Evolutionary conservation across 2,113 vertebrate genomes (phyloP), one percentile per base, ranked within the genome.

Genomic region (Galbula dea): DNA sequence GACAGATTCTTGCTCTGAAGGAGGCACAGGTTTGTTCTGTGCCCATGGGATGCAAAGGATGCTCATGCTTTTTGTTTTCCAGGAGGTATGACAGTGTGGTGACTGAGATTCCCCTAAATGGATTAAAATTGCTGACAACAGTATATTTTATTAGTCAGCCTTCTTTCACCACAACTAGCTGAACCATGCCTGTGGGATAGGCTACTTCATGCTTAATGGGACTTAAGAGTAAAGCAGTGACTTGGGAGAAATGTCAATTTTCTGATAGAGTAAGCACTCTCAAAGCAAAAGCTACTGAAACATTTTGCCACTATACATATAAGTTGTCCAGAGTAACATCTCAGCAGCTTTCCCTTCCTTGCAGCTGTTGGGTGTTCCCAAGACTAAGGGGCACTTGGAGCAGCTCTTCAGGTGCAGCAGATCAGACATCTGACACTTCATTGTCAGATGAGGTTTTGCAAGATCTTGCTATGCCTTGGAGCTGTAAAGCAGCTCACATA

Each of bases 391-490:
- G 4, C 29, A 27, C 32, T 7, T 39, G 67, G 27, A 18, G 62
- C 20, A 57, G 39, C 39, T 68, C 41, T 52, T 48, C 7, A 12
- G 21, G 52, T 2, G 0, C 23, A 7, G 27, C 12, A 16, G 22
- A 36, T 51, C 43, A 68, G 20, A 26, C 20, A 4, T 36, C 24
- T 59, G 29, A 48, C 1, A 0, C 15, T 39, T 36, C 2, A 0
- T 18, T 52, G 22, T 55, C 37, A 29, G 30, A 12, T 13, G 16
- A 67, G 26, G 13, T 26, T 54, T 66, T 86, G 49, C 45, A 36
- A 6, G 13, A 15, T 17, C 3, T 32, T 6, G 10, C 46, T 48
- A 30, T 18, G 5, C 61, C 16, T 49, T 52, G 10, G 9, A 45
- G 21, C n/a, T 27, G 10, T 30, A 67, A 68, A 49, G 43, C 54